Conservation (phyloP, 1,140 invertebrate genomes). For the Ceratitis capitata region DNA sequence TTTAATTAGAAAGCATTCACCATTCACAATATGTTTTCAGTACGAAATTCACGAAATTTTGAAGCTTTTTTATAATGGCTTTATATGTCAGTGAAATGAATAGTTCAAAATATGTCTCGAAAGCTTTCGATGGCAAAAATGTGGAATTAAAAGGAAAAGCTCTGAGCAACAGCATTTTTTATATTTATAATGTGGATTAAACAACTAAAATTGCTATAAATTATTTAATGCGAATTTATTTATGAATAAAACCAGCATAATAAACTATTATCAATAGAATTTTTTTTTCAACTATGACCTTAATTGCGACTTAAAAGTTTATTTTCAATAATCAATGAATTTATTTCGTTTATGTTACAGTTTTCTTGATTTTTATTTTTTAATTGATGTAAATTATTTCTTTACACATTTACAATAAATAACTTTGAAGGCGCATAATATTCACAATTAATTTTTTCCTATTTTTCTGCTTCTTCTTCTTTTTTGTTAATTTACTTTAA, state of each 20-base stretch:
- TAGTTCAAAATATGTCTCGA: too few species aligned
- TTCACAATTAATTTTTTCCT: constrained; percentile 54
- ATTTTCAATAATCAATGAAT: background rate
- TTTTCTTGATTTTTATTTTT: constrained; percentile 43
- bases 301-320: background rate
- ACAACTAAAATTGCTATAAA: background rate
- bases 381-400: constrained; percentile 41
- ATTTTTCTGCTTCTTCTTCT: background rate
- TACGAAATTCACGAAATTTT: too few species aligned
- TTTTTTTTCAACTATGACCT: too few species aligned
- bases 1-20: too few species aligned
- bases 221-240: background rate
- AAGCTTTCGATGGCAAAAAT: too few species aligned
- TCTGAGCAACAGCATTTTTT: background rate
- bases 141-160: too few species aligned
- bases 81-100: too few species aligned
- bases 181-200: background rate
- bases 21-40: too few species aligned
- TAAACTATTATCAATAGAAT: too few species aligned
- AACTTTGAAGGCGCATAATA: constrained; percentile 64
- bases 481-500: background rate
- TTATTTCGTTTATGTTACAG: background rate
- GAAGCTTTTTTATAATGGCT: too few species aligned
- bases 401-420: constrained; percentile 38
- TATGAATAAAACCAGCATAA: too few species aligned